These are phyloP conservation scores for Apaloderma vittatum DNA, from an alignment of 2,113 vertebrate genomes.

Conservation along the genomic window DNA sequence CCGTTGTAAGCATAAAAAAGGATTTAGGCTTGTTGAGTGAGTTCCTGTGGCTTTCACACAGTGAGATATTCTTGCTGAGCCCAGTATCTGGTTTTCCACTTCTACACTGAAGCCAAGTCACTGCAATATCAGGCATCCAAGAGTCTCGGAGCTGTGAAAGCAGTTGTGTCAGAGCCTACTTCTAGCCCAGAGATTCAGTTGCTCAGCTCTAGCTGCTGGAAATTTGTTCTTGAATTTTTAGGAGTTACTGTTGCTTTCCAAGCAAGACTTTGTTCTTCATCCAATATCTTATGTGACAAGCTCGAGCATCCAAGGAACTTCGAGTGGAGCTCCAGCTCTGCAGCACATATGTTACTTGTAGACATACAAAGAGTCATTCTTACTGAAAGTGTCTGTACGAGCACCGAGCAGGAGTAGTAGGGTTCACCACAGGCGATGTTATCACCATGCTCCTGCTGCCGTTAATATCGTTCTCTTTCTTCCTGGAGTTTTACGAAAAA, in stretches of 20 bases:
- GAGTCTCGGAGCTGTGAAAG: not conserved
- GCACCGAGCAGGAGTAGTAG: not conserved
- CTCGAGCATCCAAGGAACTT: not conserved
- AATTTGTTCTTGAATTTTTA: not conserved
- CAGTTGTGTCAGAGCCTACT: not conserved
- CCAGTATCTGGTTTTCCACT: not conserved
- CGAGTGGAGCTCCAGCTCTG: not conserved
- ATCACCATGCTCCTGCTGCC: not conserved
- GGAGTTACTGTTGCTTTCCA: not conserved
- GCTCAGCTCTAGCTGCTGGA: not conserved
- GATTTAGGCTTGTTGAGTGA: not conserved
- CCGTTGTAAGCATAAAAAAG: not conserved
- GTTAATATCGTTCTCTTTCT: not conserved
- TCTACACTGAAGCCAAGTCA: not conserved
- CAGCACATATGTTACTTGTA: not conserved
- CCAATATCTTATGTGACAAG: not conserved
- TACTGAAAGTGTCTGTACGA: not conserved
- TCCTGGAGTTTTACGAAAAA: not conserved
- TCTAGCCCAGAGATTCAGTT: not conserved
- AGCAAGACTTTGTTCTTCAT: constrained; percentile 1
- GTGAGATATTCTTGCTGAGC: not conserved
- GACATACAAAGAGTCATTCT: not conserved
- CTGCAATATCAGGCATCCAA: not conserved
- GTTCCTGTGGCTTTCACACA: not conserved
- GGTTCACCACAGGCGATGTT: not conserved